Evolutionary conservation across 2,888 invertebrate genomes (phyloP), one percentile per base, ranked within the genome.

Genomic region (Acrobasis suavella): DNA sequence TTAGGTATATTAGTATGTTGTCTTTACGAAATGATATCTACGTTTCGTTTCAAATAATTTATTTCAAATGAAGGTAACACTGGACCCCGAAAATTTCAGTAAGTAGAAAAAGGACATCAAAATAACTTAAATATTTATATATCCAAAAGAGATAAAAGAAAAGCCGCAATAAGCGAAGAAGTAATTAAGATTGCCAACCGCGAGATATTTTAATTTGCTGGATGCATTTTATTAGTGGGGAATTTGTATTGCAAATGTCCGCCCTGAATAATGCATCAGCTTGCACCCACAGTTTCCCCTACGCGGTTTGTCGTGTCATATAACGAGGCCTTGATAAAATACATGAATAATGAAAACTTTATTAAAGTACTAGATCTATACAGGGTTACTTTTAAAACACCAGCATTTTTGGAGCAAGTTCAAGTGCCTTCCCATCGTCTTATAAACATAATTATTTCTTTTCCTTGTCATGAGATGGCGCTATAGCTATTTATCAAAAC

Each of bases 221-320:
- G 32, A 52, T 60, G 62, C 62, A 55, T 63, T 66, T 64, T 61
- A 66, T 64, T 55, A 61, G 62, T 61, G 58, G 39, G 17, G 64
- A 55, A 66, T 64, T 64, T 66, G 58, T 60, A 59, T 64, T 66
- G 64, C 64, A 66, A 66, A 66, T 66, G 61, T 54, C 52, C 12
- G 17, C 15, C 15, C 32, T 52, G 58, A 46, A 46, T 52, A 32
- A 66, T 64, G 52, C 66, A 66, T 55, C 17, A 49, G 58, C 32
- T 58, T 46, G 46, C 55, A 54, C 14, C 22, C 38, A 17, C 58
- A 46, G 58, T n/a, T 50, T 7, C 50, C 15, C 50, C 50, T 32
- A 22, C 15, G 50, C 37, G 22, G 49, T 50, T 50, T 32, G 49
- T 50, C 50, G 37, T 49, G 37, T 9, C 15, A 50, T 15, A 56